Conservation (phyloP, 2,113 vertebrate genomes). For the Cyprinodon variegatus region DNA sequence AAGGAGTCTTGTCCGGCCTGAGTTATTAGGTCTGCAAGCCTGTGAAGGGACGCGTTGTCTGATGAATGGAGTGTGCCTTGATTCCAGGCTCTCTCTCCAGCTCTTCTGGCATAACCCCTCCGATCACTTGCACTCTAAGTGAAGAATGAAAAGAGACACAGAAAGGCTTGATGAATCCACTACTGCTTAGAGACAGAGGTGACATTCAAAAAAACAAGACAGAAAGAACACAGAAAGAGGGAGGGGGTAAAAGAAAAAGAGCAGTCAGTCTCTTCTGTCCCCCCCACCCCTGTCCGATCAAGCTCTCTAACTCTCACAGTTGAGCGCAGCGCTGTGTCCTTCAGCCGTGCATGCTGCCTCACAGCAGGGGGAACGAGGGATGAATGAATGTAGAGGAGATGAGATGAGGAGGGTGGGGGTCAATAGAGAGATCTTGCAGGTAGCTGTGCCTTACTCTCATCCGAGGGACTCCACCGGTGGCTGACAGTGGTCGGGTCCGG, state of each 20-base stretch:
- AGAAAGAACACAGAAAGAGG: conserved; percentile 39
- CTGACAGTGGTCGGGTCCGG: conserved; percentile 52
- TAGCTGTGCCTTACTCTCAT: conserved; percentile 50
- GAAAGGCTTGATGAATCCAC: conserved; percentile 69
- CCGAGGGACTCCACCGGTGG: conserved; percentile 42
- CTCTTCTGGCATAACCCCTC: conserved; percentile 63
- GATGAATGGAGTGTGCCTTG: conserved; percentile 40
- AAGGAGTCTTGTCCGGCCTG: conserved; percentile 58
- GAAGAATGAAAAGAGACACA: conserved; percentile 25
- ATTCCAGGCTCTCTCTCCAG: conserved; percentile 51
- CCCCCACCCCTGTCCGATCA: conserved; percentile 21
- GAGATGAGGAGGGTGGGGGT: conserved; percentile 11
- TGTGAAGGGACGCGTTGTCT: conserved; percentile 32
- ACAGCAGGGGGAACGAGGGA: conserved; percentile 61
- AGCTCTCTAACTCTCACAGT: conserved; percentile 67
- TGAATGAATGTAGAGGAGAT: conserved; percentile 62
- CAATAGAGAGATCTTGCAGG: conserved; percentile 35
- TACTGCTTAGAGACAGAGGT: conserved; percentile 75
- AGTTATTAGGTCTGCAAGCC: conserved; percentile 59
- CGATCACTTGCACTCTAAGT: conserved; percentile 63
- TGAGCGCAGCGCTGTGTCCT: conserved; percentile 74
- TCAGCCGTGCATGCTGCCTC: conserved; percentile 70
- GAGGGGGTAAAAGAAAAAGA: conserved; percentile 45
- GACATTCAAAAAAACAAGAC: conserved; percentile 77
- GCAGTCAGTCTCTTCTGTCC: conserved; percentile 58